Evolutionary conservation across 2,797 vertebrate species (phyloP).

Genomic region (Phrynocephalus vlangalii): DNA sequence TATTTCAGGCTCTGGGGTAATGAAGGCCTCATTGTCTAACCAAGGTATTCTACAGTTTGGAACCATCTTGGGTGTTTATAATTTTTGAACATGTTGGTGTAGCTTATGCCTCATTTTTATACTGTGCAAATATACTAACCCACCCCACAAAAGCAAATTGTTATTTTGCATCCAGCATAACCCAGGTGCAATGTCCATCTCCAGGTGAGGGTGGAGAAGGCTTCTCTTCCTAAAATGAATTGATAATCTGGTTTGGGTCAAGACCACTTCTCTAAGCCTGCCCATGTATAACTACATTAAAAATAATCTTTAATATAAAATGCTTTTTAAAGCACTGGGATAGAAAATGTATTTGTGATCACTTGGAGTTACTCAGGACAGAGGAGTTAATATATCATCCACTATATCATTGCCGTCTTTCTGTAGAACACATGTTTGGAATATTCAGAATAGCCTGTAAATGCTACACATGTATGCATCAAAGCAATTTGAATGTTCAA

Average conservation of each 20-base stretch:
- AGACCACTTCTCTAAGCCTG: neutral
- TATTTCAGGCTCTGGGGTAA: too few relatives aligned
- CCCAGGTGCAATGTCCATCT: neutral
- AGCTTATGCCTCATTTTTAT: neutral
- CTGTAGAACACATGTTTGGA: fast-evolving
- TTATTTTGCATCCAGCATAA: neutral
- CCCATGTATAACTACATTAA: neutral
- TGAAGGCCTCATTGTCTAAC: too few relatives aligned
- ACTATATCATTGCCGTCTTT: too few relatives aligned
- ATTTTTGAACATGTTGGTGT: neutral
- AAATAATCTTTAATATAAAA: neutral
- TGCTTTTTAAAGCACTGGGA: neutral
- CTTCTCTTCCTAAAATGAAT: neutral
- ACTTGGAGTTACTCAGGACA: too few relatives aligned
- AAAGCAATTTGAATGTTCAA: neutral
- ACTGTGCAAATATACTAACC: too few relatives aligned
- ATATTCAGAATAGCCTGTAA: neutral
- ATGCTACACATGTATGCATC: neutral
- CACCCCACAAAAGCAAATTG: too few relatives aligned
- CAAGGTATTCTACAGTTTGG: too few relatives aligned
- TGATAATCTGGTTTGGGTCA: neutral
- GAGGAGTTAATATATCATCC: neutral
- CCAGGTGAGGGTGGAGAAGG: neutral
- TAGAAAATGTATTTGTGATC: neutral
- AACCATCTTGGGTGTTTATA: neutral